phyloP scores from a whole-genome alignment of 2,113 vertebrate genomes.

The Corydoras maculifer region DNA sequence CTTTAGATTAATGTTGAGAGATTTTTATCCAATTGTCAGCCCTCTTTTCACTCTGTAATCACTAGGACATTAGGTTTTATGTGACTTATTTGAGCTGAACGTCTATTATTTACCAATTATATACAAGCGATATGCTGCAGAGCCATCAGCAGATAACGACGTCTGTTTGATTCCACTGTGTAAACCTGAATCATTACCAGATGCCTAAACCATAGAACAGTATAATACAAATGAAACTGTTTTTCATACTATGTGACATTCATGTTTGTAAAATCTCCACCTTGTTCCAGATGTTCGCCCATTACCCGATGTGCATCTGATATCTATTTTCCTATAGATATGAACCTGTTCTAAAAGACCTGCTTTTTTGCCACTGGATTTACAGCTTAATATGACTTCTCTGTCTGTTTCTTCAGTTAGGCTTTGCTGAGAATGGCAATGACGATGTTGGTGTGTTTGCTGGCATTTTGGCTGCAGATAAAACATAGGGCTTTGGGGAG shows the following conservation, averaged over 20 bases:
- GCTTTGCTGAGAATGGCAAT: slow-evolving; percentile 1
- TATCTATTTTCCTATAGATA: background rate
- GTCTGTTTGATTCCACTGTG: slow-evolving; percentile 11
- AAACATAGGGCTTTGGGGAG: background rate
- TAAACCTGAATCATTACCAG: slow-evolving; percentile 3
- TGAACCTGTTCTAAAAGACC: slow-evolving; percentile 13
- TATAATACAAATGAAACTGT: slow-evolving; percentile 13
- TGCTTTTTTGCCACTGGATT: slow-evolving; percentile 3
- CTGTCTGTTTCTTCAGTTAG: slow-evolving; percentile 4
- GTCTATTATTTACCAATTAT: no score
- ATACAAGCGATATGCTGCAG: background rate
- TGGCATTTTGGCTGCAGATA: slow-evolving; percentile 8
- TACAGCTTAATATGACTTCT: background rate
- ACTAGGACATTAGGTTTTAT: slow-evolving; percentile 12
- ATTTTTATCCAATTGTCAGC: slow-evolving; percentile 13
- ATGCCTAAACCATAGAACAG: slow-evolving; percentile 6
- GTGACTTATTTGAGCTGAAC: background rate
- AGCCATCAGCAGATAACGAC: background rate
- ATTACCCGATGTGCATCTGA: background rate
- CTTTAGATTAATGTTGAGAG: background rate
- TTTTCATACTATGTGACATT: slow-evolving; percentile 10
- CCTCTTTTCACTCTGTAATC: slow-evolving; percentile 14
- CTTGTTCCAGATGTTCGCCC: slow-evolving; percentile 5
- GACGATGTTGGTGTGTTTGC: slow-evolving; percentile 24
- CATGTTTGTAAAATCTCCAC: background rate